phyloP scores from a whole-genome alignment of 2,113 vertebrate genomes.

The Labeo catla region DNA sequence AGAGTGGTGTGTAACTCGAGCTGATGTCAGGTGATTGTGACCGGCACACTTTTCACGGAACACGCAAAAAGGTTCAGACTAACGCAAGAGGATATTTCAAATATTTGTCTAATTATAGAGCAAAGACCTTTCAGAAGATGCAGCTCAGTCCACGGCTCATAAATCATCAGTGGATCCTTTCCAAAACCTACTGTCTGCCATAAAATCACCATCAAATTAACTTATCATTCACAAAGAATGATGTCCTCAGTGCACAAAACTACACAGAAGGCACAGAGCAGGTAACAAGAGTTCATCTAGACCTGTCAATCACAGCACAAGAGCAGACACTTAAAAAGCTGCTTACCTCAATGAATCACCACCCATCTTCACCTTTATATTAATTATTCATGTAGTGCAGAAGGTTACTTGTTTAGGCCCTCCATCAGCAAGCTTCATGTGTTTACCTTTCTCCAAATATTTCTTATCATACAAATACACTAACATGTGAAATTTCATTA shows the following conservation, averaged over 20 bases:
- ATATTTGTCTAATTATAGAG: not conserved
- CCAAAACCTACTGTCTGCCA: not conserved
- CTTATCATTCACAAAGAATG: not conserved
- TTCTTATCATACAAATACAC: not conserved
- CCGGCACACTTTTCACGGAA: not conserved
- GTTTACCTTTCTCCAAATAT: not conserved
- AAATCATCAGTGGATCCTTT: not conserved
- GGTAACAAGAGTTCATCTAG: not conserved
- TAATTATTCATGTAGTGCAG: not conserved
- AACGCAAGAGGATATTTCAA: not conserved
- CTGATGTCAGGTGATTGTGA: not conserved
- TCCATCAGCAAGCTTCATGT: not conserved
- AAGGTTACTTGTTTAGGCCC: not conserved
- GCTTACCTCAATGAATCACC: not conserved
- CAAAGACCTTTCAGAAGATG: not conserved
- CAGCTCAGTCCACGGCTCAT: not conserved
- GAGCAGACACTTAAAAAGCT: not conserved
- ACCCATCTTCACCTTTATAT: not conserved
- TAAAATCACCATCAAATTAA: not conserved
- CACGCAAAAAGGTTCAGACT: not conserved
- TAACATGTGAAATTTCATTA: not conserved
- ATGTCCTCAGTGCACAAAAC: not conserved
- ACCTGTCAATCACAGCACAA: not conserved
- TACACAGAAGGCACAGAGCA: not conserved
- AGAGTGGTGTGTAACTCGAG: not conserved